These are phyloP conservation scores for Emmelina monodactyla DNA, from an alignment of 2,888 invertebrate species.

Conservation along the genomic window DNA sequence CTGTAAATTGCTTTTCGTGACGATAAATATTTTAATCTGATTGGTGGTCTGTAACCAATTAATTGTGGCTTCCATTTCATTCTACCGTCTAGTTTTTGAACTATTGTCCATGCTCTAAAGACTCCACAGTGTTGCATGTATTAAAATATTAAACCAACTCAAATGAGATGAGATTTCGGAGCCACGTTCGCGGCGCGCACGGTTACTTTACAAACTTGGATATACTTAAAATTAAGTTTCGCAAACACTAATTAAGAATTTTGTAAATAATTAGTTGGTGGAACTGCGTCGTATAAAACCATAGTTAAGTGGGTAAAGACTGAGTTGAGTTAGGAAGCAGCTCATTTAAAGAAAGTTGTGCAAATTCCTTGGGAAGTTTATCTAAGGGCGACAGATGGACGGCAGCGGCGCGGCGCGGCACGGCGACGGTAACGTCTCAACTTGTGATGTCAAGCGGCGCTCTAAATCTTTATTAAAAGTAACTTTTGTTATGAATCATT, in stretches of 20 bases:
- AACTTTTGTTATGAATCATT: conserved; percentile 1
- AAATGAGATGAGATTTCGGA: too few species aligned
- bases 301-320: conserved; percentile 28
- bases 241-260: neutral
- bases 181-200: neutral
- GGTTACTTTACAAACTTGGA: neutral
- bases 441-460: conserved; percentile 19
- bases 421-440: conserved; percentile 21
- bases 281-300: conserved; percentile 11
- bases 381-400: conserved; percentile 21
- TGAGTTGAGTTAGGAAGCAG: conserved; percentile 21
- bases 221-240: conserved; percentile 1
- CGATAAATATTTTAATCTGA: conserved; percentile 63
- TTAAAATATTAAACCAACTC: too few species aligned
- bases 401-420: conserved; percentile 24
- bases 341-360: conserved; percentile 39
- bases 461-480: neutral
- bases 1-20: conserved; percentile 60
- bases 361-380: conserved; percentile 29
- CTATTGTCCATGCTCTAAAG: too few species aligned
- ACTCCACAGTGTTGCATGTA: too few species aligned
- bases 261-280: neutral
- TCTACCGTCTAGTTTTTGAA: too few species aligned
- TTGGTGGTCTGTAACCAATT: conserved; percentile 58
- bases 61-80: conserved; percentile 48